Evolutionary conservation across 1,140 invertebrate genomes (phyloP).

Genomic region (Zeugodacus cucurbitae): DNA sequence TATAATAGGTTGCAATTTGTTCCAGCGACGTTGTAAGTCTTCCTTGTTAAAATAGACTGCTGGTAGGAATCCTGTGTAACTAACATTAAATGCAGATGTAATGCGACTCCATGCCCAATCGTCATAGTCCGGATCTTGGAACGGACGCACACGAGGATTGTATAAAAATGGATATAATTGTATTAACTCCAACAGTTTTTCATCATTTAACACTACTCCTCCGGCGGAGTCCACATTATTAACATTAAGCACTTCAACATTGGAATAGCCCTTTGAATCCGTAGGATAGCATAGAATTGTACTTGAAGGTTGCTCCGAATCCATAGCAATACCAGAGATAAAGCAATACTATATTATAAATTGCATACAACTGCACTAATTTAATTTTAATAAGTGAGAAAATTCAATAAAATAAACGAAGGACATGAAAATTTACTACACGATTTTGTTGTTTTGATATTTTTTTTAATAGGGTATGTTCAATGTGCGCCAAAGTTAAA

Average conservation of each 20-base stretch:
- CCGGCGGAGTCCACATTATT: slow-evolving; percentile 47
- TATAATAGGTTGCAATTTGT: slow-evolving; percentile 45
- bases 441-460: background rate
- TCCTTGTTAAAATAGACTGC: slow-evolving; percentile 44
- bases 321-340: no score
- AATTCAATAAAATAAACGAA: background rate
- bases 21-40: slow-evolving; percentile 53
- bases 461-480: background rate
- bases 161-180: slow-evolving; percentile 52
- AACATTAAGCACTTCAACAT: slow-evolving; percentile 42
- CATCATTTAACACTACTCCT: slow-evolving; percentile 55
- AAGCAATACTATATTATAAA: no score
- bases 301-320: background rate
- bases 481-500: background rate
- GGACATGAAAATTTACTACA: background rate
- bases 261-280: background rate
- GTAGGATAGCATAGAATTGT: background rate
- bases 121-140: slow-evolving; percentile 50
- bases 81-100: slow-evolving; percentile 49
- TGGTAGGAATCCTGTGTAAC: slow-evolving; percentile 43
- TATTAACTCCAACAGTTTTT: slow-evolving; percentile 51
- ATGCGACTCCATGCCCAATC: slow-evolving; percentile 56
- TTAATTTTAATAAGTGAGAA: background rate
- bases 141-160: slow-evolving; percentile 19
- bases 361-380: no score